Evolutionary conservation across 2,797 vertebrate species (phyloP).

Genomic region (Pantherophis vulpinus): DNA sequence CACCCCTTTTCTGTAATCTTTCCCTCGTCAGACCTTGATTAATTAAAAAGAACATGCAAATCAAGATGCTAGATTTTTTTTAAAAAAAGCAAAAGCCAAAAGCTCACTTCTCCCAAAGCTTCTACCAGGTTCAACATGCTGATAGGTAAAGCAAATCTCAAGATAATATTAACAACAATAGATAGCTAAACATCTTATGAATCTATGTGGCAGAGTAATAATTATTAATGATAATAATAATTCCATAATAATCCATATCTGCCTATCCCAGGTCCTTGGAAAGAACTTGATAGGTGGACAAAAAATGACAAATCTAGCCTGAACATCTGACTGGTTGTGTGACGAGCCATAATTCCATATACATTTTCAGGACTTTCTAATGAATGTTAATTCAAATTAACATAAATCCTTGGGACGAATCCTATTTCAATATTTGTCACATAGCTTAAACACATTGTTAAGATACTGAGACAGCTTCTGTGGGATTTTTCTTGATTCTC

Average conservation of each 20-base stretch:
- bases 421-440: neutral
- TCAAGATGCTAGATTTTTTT: neutral
- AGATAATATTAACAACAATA: neutral
- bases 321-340: neutral
- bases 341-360: neutral
- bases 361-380: neutral
- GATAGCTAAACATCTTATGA: neutral
- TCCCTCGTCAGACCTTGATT: constrained; percentile 7
- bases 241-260: neutral
- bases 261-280: neutral
- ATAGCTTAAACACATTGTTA: neutral
- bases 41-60: constrained; percentile 30
- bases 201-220: neutral
- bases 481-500: neutral
- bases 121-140: neutral
- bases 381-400: neutral
- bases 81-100: neutral
- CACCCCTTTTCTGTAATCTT: constrained; percentile 22
- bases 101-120: neutral
- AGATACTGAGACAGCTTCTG: neutral
- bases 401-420: neutral
- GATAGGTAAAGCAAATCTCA: neutral
- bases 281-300: neutral
- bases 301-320: neutral
- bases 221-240: neutral